Evolutionary conservation across 2,113 vertebrate genomes (phyloP).

Genomic region (Mionectes macconnelli): DNA sequence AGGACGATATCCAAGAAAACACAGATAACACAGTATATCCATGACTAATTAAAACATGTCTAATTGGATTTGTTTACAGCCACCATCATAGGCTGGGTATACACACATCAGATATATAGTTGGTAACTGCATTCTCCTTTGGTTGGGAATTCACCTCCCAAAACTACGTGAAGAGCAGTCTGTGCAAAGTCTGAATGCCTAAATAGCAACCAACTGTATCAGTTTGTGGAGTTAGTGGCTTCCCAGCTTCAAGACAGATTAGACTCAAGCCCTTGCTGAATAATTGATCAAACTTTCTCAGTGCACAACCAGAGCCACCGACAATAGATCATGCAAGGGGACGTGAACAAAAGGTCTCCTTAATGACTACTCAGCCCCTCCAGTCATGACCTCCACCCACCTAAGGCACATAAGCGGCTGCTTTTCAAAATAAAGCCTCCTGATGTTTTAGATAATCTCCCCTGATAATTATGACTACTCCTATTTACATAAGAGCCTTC

Average conservation of each 20-base stretch:
- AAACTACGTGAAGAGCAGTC: not conserved
- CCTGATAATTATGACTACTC: not conserved
- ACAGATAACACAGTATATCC: not conserved
- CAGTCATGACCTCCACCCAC: not conserved
- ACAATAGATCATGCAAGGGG: not conserved
- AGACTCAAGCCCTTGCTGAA: not conserved
- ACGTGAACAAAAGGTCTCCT: not conserved
- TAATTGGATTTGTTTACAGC: not conserved
- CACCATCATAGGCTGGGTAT: not conserved
- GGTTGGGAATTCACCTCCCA: not conserved
- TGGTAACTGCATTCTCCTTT: not conserved
- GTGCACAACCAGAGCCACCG: not conserved
- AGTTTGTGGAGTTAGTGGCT: not conserved
- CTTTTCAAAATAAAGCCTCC: not conserved
- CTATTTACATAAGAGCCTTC: not conserved
- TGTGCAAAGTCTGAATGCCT: not conserved
- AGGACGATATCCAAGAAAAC: not conserved
- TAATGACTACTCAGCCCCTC: not conserved
- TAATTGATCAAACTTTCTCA: conserved; percentile 8
- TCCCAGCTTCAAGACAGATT: not conserved
- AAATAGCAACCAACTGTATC: not conserved
- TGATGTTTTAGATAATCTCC: not conserved
- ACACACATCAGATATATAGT: not conserved
- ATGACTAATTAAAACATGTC: not conserved
- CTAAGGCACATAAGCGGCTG: not conserved